Percentiles rank a stretch among this genome's conserved stretches.
These are phyloP conservation scores for Anoplolepis gracilipes DNA, from an alignment of 1,140 invertebrate species.

Conservation along the genomic window DNA sequence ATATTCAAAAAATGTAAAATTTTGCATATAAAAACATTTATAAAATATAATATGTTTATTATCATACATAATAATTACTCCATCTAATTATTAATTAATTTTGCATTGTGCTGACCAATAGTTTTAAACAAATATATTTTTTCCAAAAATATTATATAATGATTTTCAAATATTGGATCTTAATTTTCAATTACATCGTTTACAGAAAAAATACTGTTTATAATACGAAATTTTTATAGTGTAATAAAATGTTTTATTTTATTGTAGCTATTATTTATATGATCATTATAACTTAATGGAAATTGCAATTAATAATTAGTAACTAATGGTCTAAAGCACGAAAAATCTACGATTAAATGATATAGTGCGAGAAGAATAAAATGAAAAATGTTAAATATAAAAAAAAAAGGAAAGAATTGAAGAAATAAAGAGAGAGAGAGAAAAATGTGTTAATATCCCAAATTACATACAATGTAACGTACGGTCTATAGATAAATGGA, in stretches of 20 bases:
- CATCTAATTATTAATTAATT: background rate
- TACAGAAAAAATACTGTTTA: background rate
- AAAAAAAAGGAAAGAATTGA: background rate
- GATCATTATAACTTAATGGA: background rate
- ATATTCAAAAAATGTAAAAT: background rate
- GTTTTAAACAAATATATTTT: background rate
- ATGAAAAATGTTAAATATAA: background rate
- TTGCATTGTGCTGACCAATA: too few species aligned
- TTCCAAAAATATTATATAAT: background rate
- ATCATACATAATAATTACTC: background rate
- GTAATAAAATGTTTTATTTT: background rate
- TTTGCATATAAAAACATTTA: background rate
- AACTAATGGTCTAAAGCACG: background rate
- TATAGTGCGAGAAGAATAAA: background rate
- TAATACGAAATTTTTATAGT: background rate
- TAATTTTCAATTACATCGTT: background rate
- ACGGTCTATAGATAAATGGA: constrained; percentile 59
- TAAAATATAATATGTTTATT: background rate
- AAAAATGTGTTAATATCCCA: constrained; percentile 56
- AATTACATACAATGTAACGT: constrained; percentile 73
- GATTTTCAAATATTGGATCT: background rate
- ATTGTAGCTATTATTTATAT: background rate
- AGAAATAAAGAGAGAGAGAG: background rate
- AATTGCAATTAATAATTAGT: constrained; percentile 12
- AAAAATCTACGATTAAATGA: background rate